Percentiles rank a stretch among this genome's conserved stretches.
phyloP scores from a whole-genome alignment of 2,797 vertebrate genomes.

The Amniataba percoides region DNA sequence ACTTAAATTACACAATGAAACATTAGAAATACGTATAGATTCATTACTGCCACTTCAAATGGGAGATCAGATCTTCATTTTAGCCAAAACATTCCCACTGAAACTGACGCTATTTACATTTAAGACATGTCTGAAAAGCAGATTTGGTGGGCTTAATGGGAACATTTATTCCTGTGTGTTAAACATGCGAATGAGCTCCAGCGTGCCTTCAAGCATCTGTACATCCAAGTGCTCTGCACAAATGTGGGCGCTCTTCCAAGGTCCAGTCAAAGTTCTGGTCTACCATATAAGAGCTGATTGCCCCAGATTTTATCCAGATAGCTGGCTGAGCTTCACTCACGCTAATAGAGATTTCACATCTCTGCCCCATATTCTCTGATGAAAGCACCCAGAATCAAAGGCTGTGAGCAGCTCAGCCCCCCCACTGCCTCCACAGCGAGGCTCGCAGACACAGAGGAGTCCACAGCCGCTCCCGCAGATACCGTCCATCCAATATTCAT shows the following conservation, averaged over 20 bases:
- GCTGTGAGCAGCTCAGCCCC: conserved; percentile 53
- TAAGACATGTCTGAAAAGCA: too few relatives aligned
- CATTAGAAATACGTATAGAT: too few relatives aligned
- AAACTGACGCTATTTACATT: too few relatives aligned
- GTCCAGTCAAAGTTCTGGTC: conserved; percentile 55
- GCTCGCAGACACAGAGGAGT: conserved; percentile 44
- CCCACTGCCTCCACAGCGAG: conserved; percentile 51
- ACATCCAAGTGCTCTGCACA: not conserved
- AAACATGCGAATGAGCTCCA: not conserved
- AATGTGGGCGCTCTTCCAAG: conserved; percentile 6
- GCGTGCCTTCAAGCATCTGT: not conserved
- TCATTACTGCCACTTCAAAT: too few relatives aligned
- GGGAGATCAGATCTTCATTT: too few relatives aligned
- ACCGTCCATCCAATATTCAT: conserved; percentile 64
- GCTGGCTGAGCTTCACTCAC: conserved; percentile 58
- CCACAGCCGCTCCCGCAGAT: conserved; percentile 48
- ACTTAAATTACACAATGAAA: too few relatives aligned
- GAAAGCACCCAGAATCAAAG: conserved; percentile 79
- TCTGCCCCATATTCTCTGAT: conserved; percentile 75
- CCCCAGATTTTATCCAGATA: conserved; percentile 65
- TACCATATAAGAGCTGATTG: conserved; percentile 43
- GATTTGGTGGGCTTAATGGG: too few relatives aligned
- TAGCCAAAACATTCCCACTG: too few relatives aligned
- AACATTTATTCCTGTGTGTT: too few relatives aligned
- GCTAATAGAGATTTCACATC: conserved; percentile 67